Conservation (phyloP, 2,113 vertebrate genomes). For the Ochotona princeps region DNA sequence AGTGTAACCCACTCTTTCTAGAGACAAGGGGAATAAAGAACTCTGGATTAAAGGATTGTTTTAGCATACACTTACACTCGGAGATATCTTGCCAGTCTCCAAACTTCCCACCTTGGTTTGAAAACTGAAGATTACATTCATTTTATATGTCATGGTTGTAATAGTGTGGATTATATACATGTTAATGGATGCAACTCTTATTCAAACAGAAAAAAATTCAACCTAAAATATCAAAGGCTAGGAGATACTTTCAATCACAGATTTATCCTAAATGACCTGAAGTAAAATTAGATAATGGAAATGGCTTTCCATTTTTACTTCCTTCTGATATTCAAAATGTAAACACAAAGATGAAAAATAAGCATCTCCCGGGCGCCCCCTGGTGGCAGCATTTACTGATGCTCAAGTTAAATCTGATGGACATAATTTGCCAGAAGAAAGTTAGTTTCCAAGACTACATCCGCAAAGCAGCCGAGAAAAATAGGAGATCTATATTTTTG, state of each 20-base stretch:
- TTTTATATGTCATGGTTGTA: neutral
- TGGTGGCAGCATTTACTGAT: conserved; percentile 44
- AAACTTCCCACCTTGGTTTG: neutral
- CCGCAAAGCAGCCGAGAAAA: neutral
- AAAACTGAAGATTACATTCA: neutral
- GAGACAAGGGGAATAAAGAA: neutral
- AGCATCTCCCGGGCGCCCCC: conserved; percentile 39
- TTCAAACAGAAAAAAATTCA: conserved; percentile 30
- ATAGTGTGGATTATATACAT: neutral
- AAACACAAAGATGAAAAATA: neutral
- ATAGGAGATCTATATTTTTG: neutral
- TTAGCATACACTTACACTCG: neutral
- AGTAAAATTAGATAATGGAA: neutral
- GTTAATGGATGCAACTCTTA: neutral
- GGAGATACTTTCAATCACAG: conserved; percentile 38
- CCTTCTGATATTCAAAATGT: conserved; percentile 25
- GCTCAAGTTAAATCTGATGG: neutral
- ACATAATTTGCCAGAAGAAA: neutral
- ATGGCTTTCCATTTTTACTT: conserved; percentile 36
- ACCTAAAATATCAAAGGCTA: conserved; percentile 11
- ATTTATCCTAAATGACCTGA: conserved; percentile 36
- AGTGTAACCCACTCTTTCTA: neutral
- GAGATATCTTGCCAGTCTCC: neutral
- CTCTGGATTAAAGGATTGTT: neutral
- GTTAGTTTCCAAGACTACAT: neutral